Percentiles rank a stretch among this genome's conserved stretches.
Evolutionary conservation across 2,888 invertebrate genomes (phyloP).

Genomic region (Gastrophysa polygoni): DNA sequence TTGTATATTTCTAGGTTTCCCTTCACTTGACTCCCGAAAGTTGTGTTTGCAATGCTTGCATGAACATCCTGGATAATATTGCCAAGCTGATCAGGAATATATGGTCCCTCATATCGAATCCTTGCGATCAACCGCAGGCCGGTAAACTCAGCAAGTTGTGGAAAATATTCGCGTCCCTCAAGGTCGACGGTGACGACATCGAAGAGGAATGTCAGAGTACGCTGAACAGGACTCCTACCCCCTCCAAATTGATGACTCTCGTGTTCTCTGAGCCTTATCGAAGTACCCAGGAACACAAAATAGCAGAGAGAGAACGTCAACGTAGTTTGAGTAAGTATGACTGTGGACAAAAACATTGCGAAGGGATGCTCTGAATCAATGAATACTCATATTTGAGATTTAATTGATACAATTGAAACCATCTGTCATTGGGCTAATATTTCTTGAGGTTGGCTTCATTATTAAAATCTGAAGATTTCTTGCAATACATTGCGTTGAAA

Average conservation of each 20-base stretch:
- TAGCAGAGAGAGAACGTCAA: slow-evolving; percentile 19
- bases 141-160: slow-evolving; percentile 33
- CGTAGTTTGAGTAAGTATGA: slow-evolving; percentile 28
- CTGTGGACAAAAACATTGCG: too few species aligned
- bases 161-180: slow-evolving; percentile 32
- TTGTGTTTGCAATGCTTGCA: slow-evolving; percentile 38
- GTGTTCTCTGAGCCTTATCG: slow-evolving; percentile 25
- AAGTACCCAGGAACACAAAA: slow-evolving; percentile 19
- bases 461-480: too few species aligned
- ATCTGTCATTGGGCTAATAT: too few species aligned
- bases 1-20: slow-evolving; percentile 8
- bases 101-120: slow-evolving; percentile 32
- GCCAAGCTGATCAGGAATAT: slow-evolving; percentile 34
- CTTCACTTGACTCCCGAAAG: slow-evolving; percentile 29
- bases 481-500: too few species aligned
- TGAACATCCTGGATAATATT: slow-evolving; percentile 38
- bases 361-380: too few species aligned
- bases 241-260: slow-evolving; percentile 16
- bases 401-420: too few species aligned
- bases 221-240: slow-evolving; percentile 23
- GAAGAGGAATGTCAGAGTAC: slow-evolving; percentile 12
- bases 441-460: too few species aligned
- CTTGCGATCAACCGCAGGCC: slow-evolving; percentile 27
- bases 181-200: slow-evolving; percentile 24
- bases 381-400: too few species aligned